Percentiles rank a stretch among this genome's conserved stretches.
Evolutionary conservation across 2,888 invertebrate genomes (phyloP).

Genomic region (Andrena bicolor): DNA sequence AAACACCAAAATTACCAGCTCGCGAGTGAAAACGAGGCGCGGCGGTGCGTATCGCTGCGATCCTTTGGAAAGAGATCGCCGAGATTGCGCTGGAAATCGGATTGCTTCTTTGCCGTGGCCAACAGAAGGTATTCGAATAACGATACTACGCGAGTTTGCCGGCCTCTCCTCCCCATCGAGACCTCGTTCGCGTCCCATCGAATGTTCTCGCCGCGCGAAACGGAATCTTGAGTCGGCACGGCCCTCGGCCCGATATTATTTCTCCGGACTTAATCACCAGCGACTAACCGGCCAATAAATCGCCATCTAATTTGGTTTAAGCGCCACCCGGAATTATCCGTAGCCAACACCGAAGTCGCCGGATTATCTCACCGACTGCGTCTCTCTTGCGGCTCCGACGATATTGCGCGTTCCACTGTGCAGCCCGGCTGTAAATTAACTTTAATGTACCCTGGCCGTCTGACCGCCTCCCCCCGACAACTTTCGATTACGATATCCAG

Average conservation of each 20-base stretch:
- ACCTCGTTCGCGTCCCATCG: slow-evolving; percentile 3
- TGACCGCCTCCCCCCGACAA: background rate
- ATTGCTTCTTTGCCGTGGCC: background rate
- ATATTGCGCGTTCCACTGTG: slow-evolving; percentile 22
- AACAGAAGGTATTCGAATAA: background rate
- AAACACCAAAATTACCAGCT: background rate
- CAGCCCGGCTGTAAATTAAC: slow-evolving; percentile 25
- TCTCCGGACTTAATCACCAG: slow-evolving; percentile 54
- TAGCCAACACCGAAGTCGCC: slow-evolving; percentile 48
- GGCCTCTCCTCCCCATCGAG: background rate
- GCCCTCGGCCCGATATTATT: slow-evolving; percentile 52
- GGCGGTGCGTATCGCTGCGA: too few species aligned
- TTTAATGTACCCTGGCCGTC: slow-evolving; percentile 34
- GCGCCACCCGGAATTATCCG: slow-evolving; percentile 61
- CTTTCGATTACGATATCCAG: background rate
- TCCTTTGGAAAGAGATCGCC: too few species aligned
- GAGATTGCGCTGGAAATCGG: background rate
- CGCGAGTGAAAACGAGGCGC: background rate
- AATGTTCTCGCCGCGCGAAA: background rate
- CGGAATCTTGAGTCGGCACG: slow-evolving; percentile 17
- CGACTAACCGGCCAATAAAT: slow-evolving; percentile 62
- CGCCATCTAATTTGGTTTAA: slow-evolving; percentile 66
- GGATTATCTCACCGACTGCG: slow-evolving; percentile 58
- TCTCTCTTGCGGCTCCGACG: slow-evolving; percentile 18
- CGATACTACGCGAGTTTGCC: background rate